Conservation (phyloP, 2,113 vertebrate genomes). For the Camelus bactrianus region DNA sequence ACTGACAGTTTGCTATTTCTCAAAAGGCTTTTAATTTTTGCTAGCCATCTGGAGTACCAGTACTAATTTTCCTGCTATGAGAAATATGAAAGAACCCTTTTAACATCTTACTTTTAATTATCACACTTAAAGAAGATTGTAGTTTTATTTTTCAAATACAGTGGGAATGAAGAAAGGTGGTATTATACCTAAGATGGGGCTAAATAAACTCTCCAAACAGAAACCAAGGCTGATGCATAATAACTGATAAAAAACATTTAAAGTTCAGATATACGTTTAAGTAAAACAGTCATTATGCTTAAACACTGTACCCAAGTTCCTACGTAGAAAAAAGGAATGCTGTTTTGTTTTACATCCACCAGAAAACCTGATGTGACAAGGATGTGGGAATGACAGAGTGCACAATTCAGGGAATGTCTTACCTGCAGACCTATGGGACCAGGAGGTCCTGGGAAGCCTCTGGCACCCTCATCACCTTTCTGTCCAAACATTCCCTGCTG, state of each 20-base stretch:
- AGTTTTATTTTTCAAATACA: background rate
- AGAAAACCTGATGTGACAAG: background rate
- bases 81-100: background rate
- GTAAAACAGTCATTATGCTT: background rate
- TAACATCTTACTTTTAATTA: background rate
- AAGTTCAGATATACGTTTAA: background rate
- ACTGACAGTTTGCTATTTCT: background rate
- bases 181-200: fast-evolving
- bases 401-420: constrained; percentile 9
- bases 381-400: background rate
- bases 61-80: background rate
- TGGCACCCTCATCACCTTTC: constrained; percentile 97
- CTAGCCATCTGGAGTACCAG: background rate
- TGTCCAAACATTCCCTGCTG: constrained; percentile 99
- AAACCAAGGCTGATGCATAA: background rate
- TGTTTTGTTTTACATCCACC: background rate
- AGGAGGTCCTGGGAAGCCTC: constrained; percentile 97
- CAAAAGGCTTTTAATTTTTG: background rate
- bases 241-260: background rate
- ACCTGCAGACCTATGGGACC: constrained; percentile 99
- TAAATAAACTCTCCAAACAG: background rate
- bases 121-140: background rate
- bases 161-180: background rate
- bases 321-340: background rate
- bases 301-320: background rate